These are phyloP conservation scores for Chaitophorus viminalis DNA, from an alignment of 2,888 invertebrate genomes.

Conservation along the genomic window DNA sequence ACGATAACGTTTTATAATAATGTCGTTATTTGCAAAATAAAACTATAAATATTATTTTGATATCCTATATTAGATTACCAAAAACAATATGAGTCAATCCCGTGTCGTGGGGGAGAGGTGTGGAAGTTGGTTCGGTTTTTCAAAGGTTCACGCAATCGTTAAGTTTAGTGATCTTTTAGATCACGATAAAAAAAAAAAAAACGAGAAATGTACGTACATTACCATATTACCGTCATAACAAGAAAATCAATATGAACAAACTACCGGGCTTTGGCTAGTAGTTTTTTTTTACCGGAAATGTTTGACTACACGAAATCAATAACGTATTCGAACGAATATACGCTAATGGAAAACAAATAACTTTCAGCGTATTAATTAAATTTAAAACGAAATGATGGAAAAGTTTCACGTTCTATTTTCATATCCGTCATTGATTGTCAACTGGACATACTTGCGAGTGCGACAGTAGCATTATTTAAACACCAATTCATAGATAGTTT, in stretches of 20 bases:
- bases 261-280: background rate
- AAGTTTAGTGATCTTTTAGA: background rate
- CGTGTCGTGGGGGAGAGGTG: no score
- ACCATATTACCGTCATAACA: background rate
- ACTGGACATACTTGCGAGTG: background rate
- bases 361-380: background rate
- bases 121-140: background rate
- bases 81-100: no score
- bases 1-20: no score
- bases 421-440: background rate
- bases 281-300: conserved; percentile 31
- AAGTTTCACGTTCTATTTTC: background rate
- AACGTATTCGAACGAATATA: background rate
- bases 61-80: no score
- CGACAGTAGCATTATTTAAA: background rate
- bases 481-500: background rate
- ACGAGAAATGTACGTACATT: background rate
- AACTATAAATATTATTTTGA: no score
- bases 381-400: conserved; percentile 7
- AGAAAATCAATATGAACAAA: conserved; percentile 9
- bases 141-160: no score
- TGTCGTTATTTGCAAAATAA: no score
- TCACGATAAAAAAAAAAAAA: background rate
- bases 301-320: conserved; percentile 5
- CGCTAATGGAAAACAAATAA: conserved; percentile 3